Evolutionary conservation across 1,140 invertebrate species (phyloP).

Genomic region (Centruroides sculpturatus): DNA sequence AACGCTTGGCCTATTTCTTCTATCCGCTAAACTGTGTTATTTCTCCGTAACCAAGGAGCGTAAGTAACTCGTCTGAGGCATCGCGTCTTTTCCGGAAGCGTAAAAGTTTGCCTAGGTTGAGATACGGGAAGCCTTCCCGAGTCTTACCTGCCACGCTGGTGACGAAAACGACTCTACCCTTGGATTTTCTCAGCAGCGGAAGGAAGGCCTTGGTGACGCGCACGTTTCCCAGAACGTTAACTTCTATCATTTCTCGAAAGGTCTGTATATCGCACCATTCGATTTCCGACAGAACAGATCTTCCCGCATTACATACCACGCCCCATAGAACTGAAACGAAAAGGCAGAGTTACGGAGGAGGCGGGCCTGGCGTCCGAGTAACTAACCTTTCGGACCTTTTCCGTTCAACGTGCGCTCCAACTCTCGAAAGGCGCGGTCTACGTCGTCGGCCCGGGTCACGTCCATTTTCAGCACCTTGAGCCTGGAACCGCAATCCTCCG

Average conservation of each 20-base stretch:
- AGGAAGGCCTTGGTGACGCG: constrained; percentile 47
- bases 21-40: too few relatives aligned
- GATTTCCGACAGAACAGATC: constrained; percentile 33
- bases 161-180: constrained; percentile 37
- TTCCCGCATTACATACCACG: constrained; percentile 68
- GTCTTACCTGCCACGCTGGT: constrained; percentile 32
- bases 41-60: too few relatives aligned
- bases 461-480: constrained; percentile 42
- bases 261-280: constrained; percentile 30
- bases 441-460: constrained; percentile 43
- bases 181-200: constrained; percentile 54
- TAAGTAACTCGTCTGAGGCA: too few relatives aligned
- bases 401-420: constrained; percentile 11
- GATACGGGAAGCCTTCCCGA: too few relatives aligned
- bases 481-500: constrained; percentile 21
- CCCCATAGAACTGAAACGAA: constrained; percentile 47
- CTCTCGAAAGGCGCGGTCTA: constrained; percentile 25
- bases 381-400: constrained; percentile 4
- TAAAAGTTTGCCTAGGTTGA: too few relatives aligned
- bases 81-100: too few relatives aligned
- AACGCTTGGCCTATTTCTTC: too few relatives aligned
- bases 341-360: too few relatives aligned
- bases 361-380: too few relatives aligned
- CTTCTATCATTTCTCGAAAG: constrained; percentile 25
- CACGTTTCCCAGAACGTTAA: constrained; percentile 51